Percentiles rank a stretch among this genome's conserved stretches.
These are phyloP conservation scores for Rhynchotus rufescens DNA, from an alignment of 2,797 vertebrate genomes.

Conservation along the genomic window DNA sequence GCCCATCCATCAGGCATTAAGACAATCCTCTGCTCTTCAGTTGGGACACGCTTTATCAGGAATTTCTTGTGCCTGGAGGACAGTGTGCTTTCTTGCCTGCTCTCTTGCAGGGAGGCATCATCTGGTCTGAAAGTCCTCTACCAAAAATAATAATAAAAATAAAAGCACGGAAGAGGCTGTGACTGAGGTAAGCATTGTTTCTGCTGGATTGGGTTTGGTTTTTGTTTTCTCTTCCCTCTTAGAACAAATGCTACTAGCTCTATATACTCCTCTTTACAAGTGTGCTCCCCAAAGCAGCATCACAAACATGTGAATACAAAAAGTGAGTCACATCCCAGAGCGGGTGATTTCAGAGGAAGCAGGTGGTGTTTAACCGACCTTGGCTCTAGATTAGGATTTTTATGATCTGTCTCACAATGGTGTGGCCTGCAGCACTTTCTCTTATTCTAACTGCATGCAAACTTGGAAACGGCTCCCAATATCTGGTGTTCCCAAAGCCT, in stretches of 20 bases:
- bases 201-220: not conserved
- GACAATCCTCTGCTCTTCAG: not conserved
- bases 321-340: not conserved
- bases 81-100: not conserved
- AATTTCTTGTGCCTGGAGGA: not conserved
- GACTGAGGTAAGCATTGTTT: not conserved
- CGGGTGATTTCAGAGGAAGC: not conserved
- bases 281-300: not conserved
- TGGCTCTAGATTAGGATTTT: not conserved
- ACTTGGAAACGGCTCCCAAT: fast-evolving
- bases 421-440: fast-evolving
- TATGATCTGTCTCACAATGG: fast-evolving
- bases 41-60: fast-evolving
- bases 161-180: not conserved
- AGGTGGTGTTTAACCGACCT: not conserved
- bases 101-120: not conserved
- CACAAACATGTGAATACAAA: fast-evolving
- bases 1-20: not conserved
- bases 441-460: not conserved
- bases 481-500: fast-evolving
- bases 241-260: not conserved
- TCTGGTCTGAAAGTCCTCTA: not conserved
- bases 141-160: not conserved
- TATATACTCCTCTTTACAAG: not conserved
- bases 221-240: not conserved